These are phyloP conservation scores for Festucalex cinctus DNA, from an alignment of 2,113 vertebrate species.

Conservation along the genomic window DNA sequence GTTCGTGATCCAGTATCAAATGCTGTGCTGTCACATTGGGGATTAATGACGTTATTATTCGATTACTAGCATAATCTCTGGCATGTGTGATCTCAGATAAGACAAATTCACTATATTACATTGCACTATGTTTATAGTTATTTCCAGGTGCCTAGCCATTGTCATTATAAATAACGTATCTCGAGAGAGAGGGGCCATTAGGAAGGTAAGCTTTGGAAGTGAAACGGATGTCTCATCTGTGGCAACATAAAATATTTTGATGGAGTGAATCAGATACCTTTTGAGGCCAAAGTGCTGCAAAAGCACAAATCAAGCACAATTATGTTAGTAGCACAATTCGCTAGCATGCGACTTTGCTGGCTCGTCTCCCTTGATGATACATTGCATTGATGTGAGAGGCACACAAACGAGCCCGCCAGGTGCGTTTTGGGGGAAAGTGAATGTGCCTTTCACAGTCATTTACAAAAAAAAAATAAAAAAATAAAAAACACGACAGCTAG, in stretches of 20 bases:
- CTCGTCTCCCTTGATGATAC: neutral
- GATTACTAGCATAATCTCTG: conserved; percentile 57
- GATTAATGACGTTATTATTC: conserved; percentile 65
- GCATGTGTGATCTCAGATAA: conserved; percentile 36
- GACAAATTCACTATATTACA: conserved; percentile 54
- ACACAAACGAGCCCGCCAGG: neutral
- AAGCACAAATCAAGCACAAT: neutral
- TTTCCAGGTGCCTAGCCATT: conserved; percentile 51
- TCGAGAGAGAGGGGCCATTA: conserved; percentile 39
- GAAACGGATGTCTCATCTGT: neutral
- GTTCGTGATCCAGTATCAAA: conserved; percentile 58
- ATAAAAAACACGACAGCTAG: too few relatives aligned
- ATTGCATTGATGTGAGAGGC: conserved; percentile 6
- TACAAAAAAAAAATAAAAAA: too few relatives aligned
- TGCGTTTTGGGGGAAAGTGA: neutral
- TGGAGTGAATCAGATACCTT: neutral
- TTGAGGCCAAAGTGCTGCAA: neutral
- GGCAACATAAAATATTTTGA: neutral
- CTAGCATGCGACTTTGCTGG: neutral
- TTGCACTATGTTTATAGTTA: conserved; percentile 67
- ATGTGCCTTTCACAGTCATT: neutral
- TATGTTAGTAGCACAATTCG: neutral
- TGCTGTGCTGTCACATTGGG: conserved; percentile 47
- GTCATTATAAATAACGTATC: conserved; percentile 58
- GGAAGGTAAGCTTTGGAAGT: conserved; percentile 8